A percentile compares a stretch with the other conserved stretches of the same genome.
Conservation (phyloP, 2,888 invertebrate genomes). For the Andrena bucephala region DNA sequence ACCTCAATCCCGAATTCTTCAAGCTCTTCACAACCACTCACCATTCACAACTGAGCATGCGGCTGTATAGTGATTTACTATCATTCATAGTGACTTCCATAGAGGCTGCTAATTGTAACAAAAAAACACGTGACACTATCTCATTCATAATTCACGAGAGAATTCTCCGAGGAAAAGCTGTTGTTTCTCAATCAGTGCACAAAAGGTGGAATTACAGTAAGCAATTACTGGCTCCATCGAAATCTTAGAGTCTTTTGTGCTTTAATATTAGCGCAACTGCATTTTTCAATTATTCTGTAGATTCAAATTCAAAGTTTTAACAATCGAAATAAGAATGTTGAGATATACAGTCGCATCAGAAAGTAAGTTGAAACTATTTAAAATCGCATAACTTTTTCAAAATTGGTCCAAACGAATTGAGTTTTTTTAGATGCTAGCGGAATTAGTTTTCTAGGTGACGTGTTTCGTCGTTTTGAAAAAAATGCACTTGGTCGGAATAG, state of each 20-base stretch:
- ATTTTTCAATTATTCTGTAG: background rate
- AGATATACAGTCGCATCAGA: too few relatives aligned
- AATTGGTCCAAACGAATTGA: too few relatives aligned
- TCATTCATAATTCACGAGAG: background rate
- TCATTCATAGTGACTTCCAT: slow-evolving; percentile 7
- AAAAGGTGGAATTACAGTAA: background rate
- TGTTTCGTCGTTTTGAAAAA: too few relatives aligned
- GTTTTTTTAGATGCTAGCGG: too few relatives aligned
- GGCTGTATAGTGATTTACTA: background rate
- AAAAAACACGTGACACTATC: background rate
- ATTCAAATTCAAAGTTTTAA: background rate
- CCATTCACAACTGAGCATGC: background rate
- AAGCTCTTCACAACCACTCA: slow-evolving; percentile 8
- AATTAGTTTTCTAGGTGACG: too few relatives aligned
- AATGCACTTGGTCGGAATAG: too few relatives aligned
- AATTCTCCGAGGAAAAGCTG: background rate
- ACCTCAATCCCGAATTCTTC: slow-evolving; percentile 75
- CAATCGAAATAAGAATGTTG: background rate
- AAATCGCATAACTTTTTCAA: too few relatives aligned
- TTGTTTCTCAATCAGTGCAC: background rate
- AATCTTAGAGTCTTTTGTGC: background rate
- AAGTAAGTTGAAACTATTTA: too few relatives aligned
- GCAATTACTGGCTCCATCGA: background rate
- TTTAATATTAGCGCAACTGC: background rate
- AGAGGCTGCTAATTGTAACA: background rate